Evolutionary conservation across 2,888 invertebrate species (phyloP), one percentile per base, ranked within the genome.

Genomic region (Eilema sororculum): DNA sequence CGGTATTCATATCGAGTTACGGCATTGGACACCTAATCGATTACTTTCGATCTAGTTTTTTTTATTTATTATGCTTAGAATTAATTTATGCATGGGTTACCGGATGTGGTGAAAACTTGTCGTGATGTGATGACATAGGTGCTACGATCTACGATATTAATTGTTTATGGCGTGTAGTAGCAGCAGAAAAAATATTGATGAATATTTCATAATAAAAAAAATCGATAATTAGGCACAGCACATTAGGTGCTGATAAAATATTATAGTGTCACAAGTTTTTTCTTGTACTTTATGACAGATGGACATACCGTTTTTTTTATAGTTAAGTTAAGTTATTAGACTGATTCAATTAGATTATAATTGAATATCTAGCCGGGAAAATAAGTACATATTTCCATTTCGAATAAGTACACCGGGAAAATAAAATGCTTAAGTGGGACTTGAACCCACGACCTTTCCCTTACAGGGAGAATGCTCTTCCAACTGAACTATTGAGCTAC

Each of bases 101-200:
- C 91, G 92, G 90, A 91, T 88, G 88, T 85, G 85, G 87, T 85
- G 87, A 86, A 88, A 89, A 87, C 85, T 78, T 75, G 83, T 84
- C 82, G 80, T 79, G 78, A 78, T 79, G 83, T 85, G 81, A 82
- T 82, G 82, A 78, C 84, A 84, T 84, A 78, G 75, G 80, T 82
- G 83, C 74, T 75, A 75, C 60, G 33, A 37, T 13, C 41, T 41
- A 41, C 41, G 78, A 78, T 73, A 78, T 78, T 82, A 80, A 75
- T 81, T 80, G 80, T 78, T 75, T 67, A 64, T 77, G 25, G 71
- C 67, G 28, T 68, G 74, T 67, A 69, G 57, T 67, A 62, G 67
- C 30, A 64, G 71, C 68, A 74, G 46, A 71, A 67, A 61, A 73
- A 56, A 60, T 37, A 20, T 56, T 6, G 41, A 65, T n/a, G 2